phyloP scores from a whole-genome alignment of 2,888 invertebrate genomes.

The Strigamia maritima region DNA sequence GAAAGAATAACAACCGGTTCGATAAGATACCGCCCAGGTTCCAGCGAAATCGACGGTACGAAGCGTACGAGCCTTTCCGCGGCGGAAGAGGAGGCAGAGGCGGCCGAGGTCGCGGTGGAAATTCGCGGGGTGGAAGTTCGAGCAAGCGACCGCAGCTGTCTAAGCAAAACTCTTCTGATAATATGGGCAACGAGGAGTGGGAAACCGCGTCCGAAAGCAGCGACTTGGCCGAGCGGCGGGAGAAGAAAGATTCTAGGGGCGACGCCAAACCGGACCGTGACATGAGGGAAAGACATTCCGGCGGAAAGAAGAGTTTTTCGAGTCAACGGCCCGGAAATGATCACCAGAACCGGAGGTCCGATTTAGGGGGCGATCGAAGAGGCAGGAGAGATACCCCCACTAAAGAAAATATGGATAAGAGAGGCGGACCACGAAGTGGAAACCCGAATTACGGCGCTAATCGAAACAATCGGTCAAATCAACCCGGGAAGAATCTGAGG shows the following conservation, averaged over 20 bases:
- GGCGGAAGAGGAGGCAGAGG: conserved; percentile 40
- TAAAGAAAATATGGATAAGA: conserved; percentile 20
- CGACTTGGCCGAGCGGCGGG: conserved; percentile 52
- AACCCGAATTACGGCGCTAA: background rate
- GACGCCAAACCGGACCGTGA: conserved; percentile 26
- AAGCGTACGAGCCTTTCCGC: conserved; percentile 49
- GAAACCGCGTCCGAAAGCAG: conserved; percentile 78
- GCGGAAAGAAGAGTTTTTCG: conserved; percentile 52
- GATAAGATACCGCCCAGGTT: conserved; percentile 45
- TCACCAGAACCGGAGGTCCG: conserved; percentile 47
- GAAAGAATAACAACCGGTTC: conserved; percentile 41
- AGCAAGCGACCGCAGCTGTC: conserved; percentile 39
- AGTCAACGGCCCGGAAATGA: conserved; percentile 52
- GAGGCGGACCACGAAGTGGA: background rate
- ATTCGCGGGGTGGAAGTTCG: conserved; percentile 39
- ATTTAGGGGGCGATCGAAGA: conserved; percentile 35
- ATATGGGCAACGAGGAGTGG: conserved; percentile 59
- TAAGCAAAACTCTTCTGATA: conserved; percentile 41
- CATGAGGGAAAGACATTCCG: conserved; percentile 36
- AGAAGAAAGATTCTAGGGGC: conserved; percentile 41
- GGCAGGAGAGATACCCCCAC: background rate
- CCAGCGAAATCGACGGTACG: conserved; percentile 46
- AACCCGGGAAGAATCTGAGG: conserved; percentile 36
- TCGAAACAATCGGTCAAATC: conserved; percentile 27
- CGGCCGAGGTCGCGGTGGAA: conserved; percentile 39